Base-by-base conservation (phyloP, 2,888 invertebrate species). In the Tenthredo mesomela region DNA sequence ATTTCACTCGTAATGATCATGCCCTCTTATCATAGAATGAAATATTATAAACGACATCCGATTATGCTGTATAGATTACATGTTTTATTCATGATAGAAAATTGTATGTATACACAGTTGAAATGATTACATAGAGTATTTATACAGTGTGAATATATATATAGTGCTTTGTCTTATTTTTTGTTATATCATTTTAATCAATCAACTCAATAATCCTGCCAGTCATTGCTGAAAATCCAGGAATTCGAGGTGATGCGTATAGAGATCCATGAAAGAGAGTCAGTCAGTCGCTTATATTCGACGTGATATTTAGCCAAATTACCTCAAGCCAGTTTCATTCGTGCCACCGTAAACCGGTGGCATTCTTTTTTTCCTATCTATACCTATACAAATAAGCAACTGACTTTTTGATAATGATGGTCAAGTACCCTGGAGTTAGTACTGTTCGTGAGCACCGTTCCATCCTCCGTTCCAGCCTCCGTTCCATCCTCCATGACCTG, bases 391-490 rank as follows among this genome's bases (percentile, higher is more conserved):
- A 65, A 58, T 61, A 40, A 37, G 65, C 65, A 29, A 80, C 54
- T 33, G 61, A 80, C 80, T 21, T 80, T 80, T 80, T 40, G 77
- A 61, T 9, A 61, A 25, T 61, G 15, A 80, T 61, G 37, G 80
- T 80, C 61, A 65, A 80, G 61, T 40, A 61, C 40, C 40, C 9
- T 0, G 70, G 70, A 50, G 65, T 88, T 85, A 88, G 84, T 87
- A 88, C 18, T 87, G 88, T 84, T 87, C 87, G 86, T 84, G 70
- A 21, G 65, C 84, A 75, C 65, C 75, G 47, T 89, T 88, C 88
- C 88, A 89, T 50, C 88, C 85, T 15, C 85, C 87, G 84, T 88
- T 86, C 88, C 87, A 88, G 75, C 87, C 85, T 18, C 87, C 87
- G 80, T 88, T 86, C 33, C 78, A 78, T 70, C 88, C 85, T 86